Percentiles rank a stretch among this genome's conserved stretches.
Conservation (phyloP, 2,797 vertebrate genomes). For the Phataginus tricuspis region DNA sequence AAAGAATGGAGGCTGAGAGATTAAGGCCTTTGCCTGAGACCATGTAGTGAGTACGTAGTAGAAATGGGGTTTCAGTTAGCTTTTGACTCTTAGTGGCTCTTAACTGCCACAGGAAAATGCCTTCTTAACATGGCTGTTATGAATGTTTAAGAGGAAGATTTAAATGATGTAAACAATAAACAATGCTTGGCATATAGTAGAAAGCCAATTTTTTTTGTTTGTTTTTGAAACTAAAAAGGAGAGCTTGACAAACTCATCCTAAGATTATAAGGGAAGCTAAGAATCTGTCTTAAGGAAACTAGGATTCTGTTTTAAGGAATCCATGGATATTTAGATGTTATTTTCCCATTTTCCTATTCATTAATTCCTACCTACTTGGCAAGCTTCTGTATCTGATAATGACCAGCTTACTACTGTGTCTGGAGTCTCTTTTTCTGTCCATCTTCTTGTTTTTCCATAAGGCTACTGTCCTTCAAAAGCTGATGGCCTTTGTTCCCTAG, state of each 20-base stretch:
- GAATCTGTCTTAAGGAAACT: background rate
- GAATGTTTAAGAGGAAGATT: background rate
- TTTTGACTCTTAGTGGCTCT: background rate
- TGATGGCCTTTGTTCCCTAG: background rate
- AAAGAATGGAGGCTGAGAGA: background rate
- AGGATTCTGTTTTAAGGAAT: background rate
- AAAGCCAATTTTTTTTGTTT: background rate
- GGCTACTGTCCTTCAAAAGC: background rate
- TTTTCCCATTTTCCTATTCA: slow-evolving; percentile 17
- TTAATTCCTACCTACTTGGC: background rate
- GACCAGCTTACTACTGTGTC: background rate
- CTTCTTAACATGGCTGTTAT: background rate
- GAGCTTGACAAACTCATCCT: background rate
- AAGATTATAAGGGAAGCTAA: background rate
- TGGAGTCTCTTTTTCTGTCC: background rate
- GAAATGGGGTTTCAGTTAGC: background rate
- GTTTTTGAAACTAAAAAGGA: background rate
- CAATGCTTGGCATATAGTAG: background rate
- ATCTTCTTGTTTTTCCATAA: background rate
- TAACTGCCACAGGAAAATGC: background rate
- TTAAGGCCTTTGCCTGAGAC: background rate
- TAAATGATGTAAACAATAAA: background rate
- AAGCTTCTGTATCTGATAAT: background rate
- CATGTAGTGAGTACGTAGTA: background rate
- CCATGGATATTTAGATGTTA: background rate